These are phyloP conservation scores for Pteronura brasiliensis DNA, from an alignment of 2,113 vertebrate species.

Conservation along the genomic window DNA sequence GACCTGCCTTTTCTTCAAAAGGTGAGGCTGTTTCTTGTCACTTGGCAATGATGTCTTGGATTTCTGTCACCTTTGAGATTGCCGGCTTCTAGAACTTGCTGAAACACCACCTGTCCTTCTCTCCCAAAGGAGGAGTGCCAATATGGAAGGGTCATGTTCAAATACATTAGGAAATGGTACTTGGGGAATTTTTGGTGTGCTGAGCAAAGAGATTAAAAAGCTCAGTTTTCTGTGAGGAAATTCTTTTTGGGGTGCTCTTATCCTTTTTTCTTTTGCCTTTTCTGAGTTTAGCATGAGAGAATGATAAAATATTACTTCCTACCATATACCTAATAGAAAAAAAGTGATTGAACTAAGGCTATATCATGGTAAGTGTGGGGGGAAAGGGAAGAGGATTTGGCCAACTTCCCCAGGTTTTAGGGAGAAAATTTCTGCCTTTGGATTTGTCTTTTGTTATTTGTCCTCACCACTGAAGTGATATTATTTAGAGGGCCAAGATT, in stretches of 20 bases:
- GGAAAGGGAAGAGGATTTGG: background rate
- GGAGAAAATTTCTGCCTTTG: background rate
- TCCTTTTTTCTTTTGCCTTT: background rate
- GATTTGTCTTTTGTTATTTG: background rate
- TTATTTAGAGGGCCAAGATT: background rate
- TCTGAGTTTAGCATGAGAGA: background rate
- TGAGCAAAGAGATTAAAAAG: background rate
- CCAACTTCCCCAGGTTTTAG: background rate
- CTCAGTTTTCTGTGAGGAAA: background rate
- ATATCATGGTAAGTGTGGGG: background rate
- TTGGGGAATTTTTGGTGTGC: background rate
- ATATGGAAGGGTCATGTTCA: background rate
- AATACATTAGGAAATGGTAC: background rate
- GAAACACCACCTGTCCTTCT: background rate
- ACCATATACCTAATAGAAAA: background rate
- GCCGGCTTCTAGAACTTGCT: background rate
- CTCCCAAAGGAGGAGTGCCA: background rate
- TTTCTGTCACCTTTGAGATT: background rate
- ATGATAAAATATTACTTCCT: background rate
- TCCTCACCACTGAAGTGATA: background rate
- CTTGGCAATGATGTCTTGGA: background rate
- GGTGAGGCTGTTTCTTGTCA: background rate
- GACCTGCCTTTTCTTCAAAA: background rate
- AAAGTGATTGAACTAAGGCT: background rate
- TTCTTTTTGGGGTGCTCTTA: background rate